Conservation (phyloP, 2,888 invertebrate species). For the Disparrhopalites patrizii region DNA sequence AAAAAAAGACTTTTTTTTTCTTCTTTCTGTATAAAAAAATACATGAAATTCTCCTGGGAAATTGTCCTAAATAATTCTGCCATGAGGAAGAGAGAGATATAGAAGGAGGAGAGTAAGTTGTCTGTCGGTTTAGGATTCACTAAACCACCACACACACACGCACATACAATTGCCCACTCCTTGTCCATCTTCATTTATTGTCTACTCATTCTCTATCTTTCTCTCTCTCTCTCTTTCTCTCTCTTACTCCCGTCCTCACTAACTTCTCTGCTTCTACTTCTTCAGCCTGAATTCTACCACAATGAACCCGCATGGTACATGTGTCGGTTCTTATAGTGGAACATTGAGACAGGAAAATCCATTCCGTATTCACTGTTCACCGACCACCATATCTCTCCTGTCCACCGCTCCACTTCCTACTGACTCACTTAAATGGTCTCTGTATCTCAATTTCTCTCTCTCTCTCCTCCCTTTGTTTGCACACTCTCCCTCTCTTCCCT, state of each 20-base stretch:
- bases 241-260: too few relatives aligned
- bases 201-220: slow-evolving; percentile 29
- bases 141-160: background rate
- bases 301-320: too few relatives aligned
- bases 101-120: too few relatives aligned
- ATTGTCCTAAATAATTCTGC: slow-evolving; percentile 1
- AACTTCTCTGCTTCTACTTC: too few relatives aligned
- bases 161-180: slow-evolving; percentile 19
- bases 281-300: too few relatives aligned
- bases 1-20: background rate
- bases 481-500: background rate
- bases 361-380: slow-evolving; percentile 24
- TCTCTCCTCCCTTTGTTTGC: background rate
- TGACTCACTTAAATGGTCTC: background rate
- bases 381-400: slow-evolving; percentile 19
- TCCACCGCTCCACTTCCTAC: slow-evolving; percentile 2
- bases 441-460: background rate
- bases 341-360: too few relatives aligned
- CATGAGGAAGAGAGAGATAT: slow-evolving; percentile 4
- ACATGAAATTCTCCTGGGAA: background rate
- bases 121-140: slow-evolving; percentile 7
- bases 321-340: too few relatives aligned
- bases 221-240: too few relatives aligned
- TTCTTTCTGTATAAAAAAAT: background rate
- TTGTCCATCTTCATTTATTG: slow-evolving; percentile 35